These are phyloP conservation scores for Drosophila bocki DNA, from an alignment of 1,140 invertebrate genomes.

Conservation along the genomic window DNA sequence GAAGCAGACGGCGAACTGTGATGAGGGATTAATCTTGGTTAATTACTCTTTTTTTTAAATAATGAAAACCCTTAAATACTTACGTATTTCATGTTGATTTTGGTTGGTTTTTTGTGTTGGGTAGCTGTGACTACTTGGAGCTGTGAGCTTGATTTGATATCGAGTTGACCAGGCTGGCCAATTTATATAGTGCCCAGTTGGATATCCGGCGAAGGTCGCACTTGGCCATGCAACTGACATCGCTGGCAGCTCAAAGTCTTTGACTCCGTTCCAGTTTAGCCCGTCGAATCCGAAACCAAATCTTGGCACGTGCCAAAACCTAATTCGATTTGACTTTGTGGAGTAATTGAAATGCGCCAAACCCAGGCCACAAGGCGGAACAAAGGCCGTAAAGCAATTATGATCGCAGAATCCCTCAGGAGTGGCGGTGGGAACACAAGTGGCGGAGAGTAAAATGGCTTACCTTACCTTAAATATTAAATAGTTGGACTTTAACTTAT, in stretches of 20 bases:
- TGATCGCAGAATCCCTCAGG: constrained; percentile 38
- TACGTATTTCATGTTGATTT: constrained; percentile 82
- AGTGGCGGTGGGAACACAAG: not conserved
- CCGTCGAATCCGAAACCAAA: constrained; percentile 42
- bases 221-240: constrained; percentile 69
- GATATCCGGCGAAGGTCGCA: constrained; percentile 54
- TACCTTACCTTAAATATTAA: not conserved
- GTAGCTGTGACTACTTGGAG: constrained; percentile 57
- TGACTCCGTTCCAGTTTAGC: constrained; percentile 41
- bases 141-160: constrained; percentile 71
- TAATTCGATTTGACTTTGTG: constrained; percentile 69
- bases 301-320: constrained; percentile 67
- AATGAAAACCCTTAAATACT: constrained; percentile 26
- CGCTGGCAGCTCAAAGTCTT: constrained; percentile 37
- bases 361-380: constrained; percentile 43
- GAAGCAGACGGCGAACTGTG: constrained; percentile 78
- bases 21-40: not conserved
- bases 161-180: not conserved
- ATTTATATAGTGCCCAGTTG: constrained; percentile 53
- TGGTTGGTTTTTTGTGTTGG: constrained; percentile 22
- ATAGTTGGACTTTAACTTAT: not conserved
- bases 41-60: not conserved
- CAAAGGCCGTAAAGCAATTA: constrained; percentile 79
- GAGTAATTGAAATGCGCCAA: constrained; percentile 69
- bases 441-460: not conserved